phyloP scores from a whole-genome alignment of 2,888 invertebrate species.

The Euzophera pinguis region DNA sequence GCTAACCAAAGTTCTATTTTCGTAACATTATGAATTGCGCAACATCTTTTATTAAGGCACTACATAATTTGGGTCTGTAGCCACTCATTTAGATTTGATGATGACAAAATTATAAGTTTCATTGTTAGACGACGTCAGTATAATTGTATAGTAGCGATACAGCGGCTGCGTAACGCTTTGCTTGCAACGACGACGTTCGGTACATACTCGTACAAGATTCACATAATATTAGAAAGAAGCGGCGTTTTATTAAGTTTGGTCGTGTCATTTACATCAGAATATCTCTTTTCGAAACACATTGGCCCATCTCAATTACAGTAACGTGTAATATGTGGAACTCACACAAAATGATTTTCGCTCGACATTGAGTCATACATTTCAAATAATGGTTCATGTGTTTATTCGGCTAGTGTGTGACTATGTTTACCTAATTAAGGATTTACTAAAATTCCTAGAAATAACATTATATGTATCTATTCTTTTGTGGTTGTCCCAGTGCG shows the following conservation, averaged over 20 bases:
- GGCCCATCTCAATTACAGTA: no score
- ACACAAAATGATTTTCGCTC: no score
- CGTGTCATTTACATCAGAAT: neutral
- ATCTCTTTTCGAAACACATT: no score
- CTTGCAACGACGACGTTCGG: neutral
- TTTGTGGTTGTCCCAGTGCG: no score
- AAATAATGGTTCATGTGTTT: no score
- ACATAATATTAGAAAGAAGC: neutral
- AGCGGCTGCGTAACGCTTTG: neutral
- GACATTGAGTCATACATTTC: no score
- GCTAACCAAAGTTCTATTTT: slow-evolving; percentile 1
- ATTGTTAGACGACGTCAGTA: slow-evolving; percentile 42
- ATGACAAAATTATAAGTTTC: slow-evolving; percentile 52
- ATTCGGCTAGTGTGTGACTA: no score
- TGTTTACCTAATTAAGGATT: no score
- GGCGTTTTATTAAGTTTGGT: neutral
- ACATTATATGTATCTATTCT: no score
- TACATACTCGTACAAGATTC: neutral
- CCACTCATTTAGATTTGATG: slow-evolving; percentile 20
- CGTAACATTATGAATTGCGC: slow-evolving; percentile 4
- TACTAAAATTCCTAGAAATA: no score
- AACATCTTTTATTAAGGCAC: slow-evolving; percentile 8
- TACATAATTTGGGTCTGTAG: slow-evolving; percentile 1
- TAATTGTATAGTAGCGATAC: slow-evolving; percentile 26
- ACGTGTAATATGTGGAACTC: no score